phyloP scores from a whole-genome alignment of 2,888 invertebrate genomes.

The Ophraella communa region DNA sequence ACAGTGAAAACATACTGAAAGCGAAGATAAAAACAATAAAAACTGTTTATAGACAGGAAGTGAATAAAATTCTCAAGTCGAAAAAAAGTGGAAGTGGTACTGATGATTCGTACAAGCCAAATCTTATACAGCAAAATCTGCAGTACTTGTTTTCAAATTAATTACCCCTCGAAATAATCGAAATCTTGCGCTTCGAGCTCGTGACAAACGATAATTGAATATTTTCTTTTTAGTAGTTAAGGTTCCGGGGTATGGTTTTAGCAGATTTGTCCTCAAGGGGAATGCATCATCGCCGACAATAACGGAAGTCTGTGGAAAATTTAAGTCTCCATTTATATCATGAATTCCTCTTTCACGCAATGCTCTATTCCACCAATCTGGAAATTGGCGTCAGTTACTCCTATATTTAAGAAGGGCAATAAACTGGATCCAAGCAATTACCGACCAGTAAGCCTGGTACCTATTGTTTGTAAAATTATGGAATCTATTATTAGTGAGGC shows the following conservation, averaged over 20 bases:
- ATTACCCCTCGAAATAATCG: constrained; percentile 14
- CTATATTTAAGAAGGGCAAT: too few species aligned
- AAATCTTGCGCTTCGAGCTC: constrained; percentile 2
- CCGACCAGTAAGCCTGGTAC: too few species aligned
- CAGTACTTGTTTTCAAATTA: not conserved
- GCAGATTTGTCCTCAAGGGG: not conserved
- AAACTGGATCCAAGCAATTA: too few species aligned
- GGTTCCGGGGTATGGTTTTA: not conserved
- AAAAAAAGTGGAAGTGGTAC: constrained; percentile 45
- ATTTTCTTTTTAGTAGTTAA: constrained; percentile 7
- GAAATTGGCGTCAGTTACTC: too few species aligned
- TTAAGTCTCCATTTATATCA: not conserved
- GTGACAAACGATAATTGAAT: constrained; percentile 15
- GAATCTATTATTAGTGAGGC: too few species aligned
- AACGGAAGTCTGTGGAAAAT: not conserved
- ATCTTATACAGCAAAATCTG: constrained; percentile 40
- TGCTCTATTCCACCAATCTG: too few species aligned
- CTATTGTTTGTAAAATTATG: too few species aligned
- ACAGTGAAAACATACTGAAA: too few species aligned
- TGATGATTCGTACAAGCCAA: constrained; percentile 49
- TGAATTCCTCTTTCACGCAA: too few species aligned
- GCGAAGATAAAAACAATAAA: too few species aligned
- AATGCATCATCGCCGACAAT: constrained; percentile 6
- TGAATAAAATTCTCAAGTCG: constrained; percentile 48
- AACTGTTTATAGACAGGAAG: constrained; percentile 47